phyloP scores from a whole-genome alignment of 1,140 invertebrate species.

The Campoletis sonorensis region DNA sequence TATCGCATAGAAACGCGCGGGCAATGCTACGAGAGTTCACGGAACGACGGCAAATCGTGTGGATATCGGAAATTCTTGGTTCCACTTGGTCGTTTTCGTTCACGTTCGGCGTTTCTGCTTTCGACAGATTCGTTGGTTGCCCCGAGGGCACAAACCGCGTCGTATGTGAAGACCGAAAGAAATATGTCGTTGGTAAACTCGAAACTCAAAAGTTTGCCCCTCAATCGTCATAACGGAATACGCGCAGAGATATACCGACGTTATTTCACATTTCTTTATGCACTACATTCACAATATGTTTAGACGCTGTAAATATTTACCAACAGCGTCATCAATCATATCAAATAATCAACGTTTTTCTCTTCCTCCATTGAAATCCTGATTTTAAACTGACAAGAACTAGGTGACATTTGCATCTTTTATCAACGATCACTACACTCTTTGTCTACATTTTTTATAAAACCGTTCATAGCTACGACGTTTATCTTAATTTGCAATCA shows the following conservation, averaged over 20 bases:
- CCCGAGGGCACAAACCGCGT: neutral
- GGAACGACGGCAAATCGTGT: conserved; percentile 23
- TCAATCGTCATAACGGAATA: neutral
- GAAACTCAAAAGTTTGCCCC: conserved; percentile 8
- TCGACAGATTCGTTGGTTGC: conserved; percentile 27
- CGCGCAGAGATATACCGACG: neutral
- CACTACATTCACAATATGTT: neutral
- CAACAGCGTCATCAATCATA: neutral
- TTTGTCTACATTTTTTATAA: neutral
- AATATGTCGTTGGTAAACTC: neutral
- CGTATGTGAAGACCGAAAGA: neutral
- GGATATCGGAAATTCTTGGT: conserved; percentile 35
- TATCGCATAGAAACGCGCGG: conserved; percentile 15
- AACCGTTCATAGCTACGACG: neutral
- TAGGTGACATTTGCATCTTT: neutral
- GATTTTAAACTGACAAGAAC: no score
- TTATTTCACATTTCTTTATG: neutral
- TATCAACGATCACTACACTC: neutral
- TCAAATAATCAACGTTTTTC: neutral
- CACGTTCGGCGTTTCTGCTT: conserved; percentile 18
- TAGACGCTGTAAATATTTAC: neutral
- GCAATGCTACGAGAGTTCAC: conserved; percentile 27
- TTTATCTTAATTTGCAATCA: neutral
- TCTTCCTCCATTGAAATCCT: no score
- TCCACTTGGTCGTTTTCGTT: conserved; percentile 22